A percentile compares a stretch with the other conserved stretches of the same genome.
Conservation (phyloP, 2,888 invertebrate species). For the Sesia apiformis region DNA sequence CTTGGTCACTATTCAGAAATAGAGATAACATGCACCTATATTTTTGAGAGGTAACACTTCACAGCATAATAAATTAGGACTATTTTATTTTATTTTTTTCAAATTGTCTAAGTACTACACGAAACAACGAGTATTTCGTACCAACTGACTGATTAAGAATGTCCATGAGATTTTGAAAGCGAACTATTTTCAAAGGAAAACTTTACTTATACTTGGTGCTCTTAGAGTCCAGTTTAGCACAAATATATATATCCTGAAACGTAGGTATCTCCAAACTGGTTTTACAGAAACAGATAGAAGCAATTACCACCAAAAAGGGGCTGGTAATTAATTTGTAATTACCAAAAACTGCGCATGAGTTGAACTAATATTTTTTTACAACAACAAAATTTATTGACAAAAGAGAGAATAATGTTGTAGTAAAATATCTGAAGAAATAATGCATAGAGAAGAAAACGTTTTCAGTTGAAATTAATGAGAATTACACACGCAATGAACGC, state of each 20-base stretch:
- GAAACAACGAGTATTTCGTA: conserved; percentile 28
- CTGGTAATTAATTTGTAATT: conserved; percentile 20
- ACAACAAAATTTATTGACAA: too few relatives aligned
- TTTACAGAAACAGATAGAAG: conserved; percentile 45
- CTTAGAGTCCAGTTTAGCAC: conserved; percentile 27
- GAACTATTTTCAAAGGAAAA: conserved; percentile 23
- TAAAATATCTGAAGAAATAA: too few relatives aligned
- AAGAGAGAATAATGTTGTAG: too few relatives aligned
- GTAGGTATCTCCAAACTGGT: conserved; percentile 44
- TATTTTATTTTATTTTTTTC: background rate
- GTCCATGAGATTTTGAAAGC: background rate
- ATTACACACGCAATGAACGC: conserved; percentile 28
- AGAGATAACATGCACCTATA: too few relatives aligned
- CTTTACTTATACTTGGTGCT: conserved; percentile 21
- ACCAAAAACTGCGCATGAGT: conserved; percentile 1
- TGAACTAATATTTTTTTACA: too few relatives aligned
- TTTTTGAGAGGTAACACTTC: too few relatives aligned
- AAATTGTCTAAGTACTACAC: background rate
- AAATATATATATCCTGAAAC: conserved; percentile 31
- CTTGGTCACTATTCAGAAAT: too few relatives aligned
- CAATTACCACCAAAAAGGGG: conserved; percentile 43
- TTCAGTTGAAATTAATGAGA: background rate
- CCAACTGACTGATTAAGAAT: conserved; percentile 47
- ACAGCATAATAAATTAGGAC: background rate
- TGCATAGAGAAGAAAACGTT: background rate